phyloP scores from a whole-genome alignment of 2,888 invertebrate genomes.

The Phalera bucephala region DNA sequence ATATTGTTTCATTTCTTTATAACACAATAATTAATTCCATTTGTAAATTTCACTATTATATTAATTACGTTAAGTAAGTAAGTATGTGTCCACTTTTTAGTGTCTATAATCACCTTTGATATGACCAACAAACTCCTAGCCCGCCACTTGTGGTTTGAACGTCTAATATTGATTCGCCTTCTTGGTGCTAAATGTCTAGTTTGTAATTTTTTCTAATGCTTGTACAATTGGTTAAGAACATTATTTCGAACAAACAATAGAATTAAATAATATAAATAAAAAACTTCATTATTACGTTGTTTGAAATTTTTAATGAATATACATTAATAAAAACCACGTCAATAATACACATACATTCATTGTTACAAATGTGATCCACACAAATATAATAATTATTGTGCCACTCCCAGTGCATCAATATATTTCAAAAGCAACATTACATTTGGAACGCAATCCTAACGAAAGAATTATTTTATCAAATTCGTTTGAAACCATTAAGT shows the following conservation, averaged over 20 bases:
- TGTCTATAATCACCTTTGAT: too few relatives aligned
- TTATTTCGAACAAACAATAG: constrained; percentile 1
- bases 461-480: constrained; percentile 4
- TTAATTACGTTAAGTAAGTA: too few relatives aligned
- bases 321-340: constrained; percentile 74
- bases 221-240: neutral
- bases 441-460: constrained; percentile 6
- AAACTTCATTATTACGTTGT: constrained; percentile 27
- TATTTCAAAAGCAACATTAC: constrained; percentile 5
- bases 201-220: too few relatives aligned
- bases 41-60: too few relatives aligned
- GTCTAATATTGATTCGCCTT: too few relatives aligned
- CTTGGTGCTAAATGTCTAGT: too few relatives aligned
- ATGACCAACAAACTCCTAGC: too few relatives aligned
- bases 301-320: constrained; percentile 70
- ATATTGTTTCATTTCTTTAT: neutral
- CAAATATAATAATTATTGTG: constrained; percentile 48
- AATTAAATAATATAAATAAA: constrained; percentile 33
- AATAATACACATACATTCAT: constrained; percentile 68
- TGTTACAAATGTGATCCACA: constrained; percentile 62
- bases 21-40: too few relatives aligned
- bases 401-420: constrained; percentile 56
- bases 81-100: too few relatives aligned
- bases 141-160: too few relatives aligned
- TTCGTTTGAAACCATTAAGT: neutral